Base-by-base conservation (phyloP, 2,113 vertebrate species). In the Lepisosteus osseus region DNA sequence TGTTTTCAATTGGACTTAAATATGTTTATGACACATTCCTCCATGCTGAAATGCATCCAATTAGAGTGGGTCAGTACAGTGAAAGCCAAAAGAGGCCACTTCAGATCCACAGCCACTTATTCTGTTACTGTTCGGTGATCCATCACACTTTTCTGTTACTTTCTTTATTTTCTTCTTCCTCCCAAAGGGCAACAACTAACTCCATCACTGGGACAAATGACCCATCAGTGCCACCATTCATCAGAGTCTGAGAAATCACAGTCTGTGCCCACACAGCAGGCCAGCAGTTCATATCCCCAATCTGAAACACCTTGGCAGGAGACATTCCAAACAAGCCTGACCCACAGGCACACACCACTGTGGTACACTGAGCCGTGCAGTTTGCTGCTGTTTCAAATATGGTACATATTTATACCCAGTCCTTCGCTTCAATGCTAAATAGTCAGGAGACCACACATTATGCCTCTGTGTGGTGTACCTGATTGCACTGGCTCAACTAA, bases 131-230 rank as follows among this genome's bases (percentile, higher is more conserved):
- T 76, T 77, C 76, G 83, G 86, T 84, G 85, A 83, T 82, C 80
- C 86, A 82, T 85, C 86, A 85, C 77, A 73, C 79, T 80, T 70
- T 75, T 80, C 82, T 73, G 77, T 82, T 81, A 77, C 76, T 84
- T 76, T 79, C 76, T 84, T 81, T 82, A 85, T 83, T 77, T 80
- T 77, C 78, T 77, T 77, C 80, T 76, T 61, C 47, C 73, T 80
- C 78, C 77, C 79, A 83, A 85, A 85, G 82, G 83, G 85, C 85
- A 88, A 78, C 55, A 80, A 83, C 85, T 84, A 81, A 86, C 80
- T 86, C 83, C 80, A 87, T 86, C 84, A 86, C 79, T 44, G 29
- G 79, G 82, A 88, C 82, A 88, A 86, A 86, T 80, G 79, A 78
- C 74, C 81, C 81, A 62, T 74, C 47, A 70, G 11, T 0, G 74